These are phyloP conservation scores for Eristalis pertinax DNA, from an alignment of 2,888 invertebrate genomes.

Conservation along the genomic window DNA sequence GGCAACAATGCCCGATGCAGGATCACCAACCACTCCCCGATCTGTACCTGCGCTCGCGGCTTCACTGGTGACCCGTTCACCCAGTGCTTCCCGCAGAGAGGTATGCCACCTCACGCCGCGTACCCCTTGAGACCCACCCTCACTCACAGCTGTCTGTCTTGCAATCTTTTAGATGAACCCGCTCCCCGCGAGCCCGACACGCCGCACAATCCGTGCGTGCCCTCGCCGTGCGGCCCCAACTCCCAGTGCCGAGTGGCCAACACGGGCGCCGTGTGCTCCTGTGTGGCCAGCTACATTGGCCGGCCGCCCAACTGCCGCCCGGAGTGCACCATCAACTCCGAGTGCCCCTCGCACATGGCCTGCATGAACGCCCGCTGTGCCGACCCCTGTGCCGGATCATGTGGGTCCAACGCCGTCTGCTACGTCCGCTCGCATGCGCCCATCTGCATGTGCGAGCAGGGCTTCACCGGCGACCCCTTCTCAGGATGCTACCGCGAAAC, in stretches of 20 bases:
- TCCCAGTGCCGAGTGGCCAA: constrained; percentile 83
- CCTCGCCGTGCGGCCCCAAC: constrained; percentile 86
- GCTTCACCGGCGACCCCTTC: constrained; percentile 85
- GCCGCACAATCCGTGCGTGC: constrained; percentile 83
- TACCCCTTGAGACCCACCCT: not conserved
- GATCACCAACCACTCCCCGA: constrained; percentile 89
- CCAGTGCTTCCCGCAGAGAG: constrained; percentile 84
- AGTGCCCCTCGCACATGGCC: constrained; percentile 82
- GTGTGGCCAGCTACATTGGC: constrained; percentile 84
- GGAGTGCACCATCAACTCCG: constrained; percentile 84
- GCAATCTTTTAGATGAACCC: constrained; percentile 64
- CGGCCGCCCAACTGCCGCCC: constrained; percentile 85
- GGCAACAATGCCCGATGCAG: constrained; percentile 88
- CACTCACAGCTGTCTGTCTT: not conserved
- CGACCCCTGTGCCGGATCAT: constrained; percentile 86
- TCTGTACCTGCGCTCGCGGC: constrained; percentile 87
- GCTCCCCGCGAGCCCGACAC: constrained; percentile 75
- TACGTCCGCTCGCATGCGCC: constrained; percentile 83
- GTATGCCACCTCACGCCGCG: constrained; percentile 75
- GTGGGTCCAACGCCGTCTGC: constrained; percentile 86
- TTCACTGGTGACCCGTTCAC: constrained; percentile 89
- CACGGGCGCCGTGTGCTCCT: constrained; percentile 84
- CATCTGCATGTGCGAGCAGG: constrained; percentile 82
- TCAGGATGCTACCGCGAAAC: constrained; percentile 82
- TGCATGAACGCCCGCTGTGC: constrained; percentile 83